Evolutionary conservation across 2,888 invertebrate species (phyloP).

Genomic region (Hyposoter didymator): DNA sequence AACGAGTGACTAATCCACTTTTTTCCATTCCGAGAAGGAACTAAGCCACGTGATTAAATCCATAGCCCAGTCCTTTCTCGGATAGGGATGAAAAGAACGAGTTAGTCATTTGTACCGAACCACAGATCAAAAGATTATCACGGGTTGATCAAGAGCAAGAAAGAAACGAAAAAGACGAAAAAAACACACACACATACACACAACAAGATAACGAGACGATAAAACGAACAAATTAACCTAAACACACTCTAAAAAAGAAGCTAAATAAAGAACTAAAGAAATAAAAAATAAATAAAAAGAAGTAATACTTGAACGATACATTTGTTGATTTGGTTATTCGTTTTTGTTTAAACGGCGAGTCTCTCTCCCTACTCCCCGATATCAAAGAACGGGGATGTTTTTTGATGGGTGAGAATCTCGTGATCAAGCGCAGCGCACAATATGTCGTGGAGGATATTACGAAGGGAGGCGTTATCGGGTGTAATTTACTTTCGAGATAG

Average conservation of each 20-base stretch:
- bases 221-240: constrained; percentile 32
- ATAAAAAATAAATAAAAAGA: not conserved
- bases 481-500: constrained; percentile 59
- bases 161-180: not conserved
- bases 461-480: constrained; percentile 63
- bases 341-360: constrained; percentile 39
- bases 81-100: not conserved
- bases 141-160: not conserved
- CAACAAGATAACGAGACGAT: constrained; percentile 14
- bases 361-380: constrained; percentile 36
- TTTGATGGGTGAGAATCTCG: constrained; percentile 59
- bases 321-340: not conserved
- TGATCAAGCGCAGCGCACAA: constrained; percentile 69
- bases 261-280: constrained; percentile 36
- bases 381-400: constrained; percentile 49
- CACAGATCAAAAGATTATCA: not conserved
- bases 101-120: not conserved
- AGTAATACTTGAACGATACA: not conserved
- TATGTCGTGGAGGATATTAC: constrained; percentile 64
- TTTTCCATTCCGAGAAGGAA: not conserved
- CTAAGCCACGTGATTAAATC: constrained; percentile 9
- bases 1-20: constrained; percentile 10
- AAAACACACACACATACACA: not conserved
- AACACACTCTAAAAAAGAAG: constrained; percentile 39
- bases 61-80: not conserved